Percentiles rank a stretch among this genome's conserved stretches.
Evolutionary conservation across 2,113 vertebrate genomes (phyloP).

Genomic region (Pseudorhombus dupliciocellatus): DNA sequence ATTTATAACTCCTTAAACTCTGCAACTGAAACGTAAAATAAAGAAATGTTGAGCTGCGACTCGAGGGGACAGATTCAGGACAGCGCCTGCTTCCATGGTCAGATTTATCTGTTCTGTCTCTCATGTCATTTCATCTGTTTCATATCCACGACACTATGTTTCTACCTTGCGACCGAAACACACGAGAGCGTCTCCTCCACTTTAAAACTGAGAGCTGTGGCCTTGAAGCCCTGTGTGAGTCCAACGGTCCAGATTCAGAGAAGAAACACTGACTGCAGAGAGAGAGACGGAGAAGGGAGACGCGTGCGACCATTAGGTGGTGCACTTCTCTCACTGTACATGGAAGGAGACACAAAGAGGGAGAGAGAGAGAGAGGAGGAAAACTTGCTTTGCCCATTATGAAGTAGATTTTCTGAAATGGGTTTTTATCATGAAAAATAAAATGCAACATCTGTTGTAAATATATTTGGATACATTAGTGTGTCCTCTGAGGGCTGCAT

Average conservation of each 20-base stretch:
- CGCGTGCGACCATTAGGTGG: slow-evolving; percentile 79
- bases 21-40: neutral
- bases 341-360: slow-evolving; percentile 13
- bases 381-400: slow-evolving; percentile 75
- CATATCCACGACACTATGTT: neutral
- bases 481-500: slow-evolving; percentile 80
- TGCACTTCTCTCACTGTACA: slow-evolving; percentile 79
- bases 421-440: slow-evolving; percentile 86
- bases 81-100: neutral
- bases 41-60: too few relatives aligned
- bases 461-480: slow-evolving; percentile 87
- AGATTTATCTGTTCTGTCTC: neutral
- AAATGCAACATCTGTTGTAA: slow-evolving; percentile 86
- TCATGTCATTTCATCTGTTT: neutral
- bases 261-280: neutral
- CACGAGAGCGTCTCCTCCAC: neutral
- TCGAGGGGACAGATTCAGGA: too few relatives aligned
- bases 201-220: neutral
- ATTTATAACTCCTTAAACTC: neutral
- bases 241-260: neutral
- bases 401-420: slow-evolving; percentile 83
- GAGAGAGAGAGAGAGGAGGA: slow-evolving; percentile 8
- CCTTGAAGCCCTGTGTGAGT: too few relatives aligned
- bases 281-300: slow-evolving; percentile 29
- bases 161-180: neutral